Evolutionary conservation across 2,888 invertebrate genomes (phyloP), one percentile per base, ranked within the genome.

Genomic region (Alloplasta piceator): DNA sequence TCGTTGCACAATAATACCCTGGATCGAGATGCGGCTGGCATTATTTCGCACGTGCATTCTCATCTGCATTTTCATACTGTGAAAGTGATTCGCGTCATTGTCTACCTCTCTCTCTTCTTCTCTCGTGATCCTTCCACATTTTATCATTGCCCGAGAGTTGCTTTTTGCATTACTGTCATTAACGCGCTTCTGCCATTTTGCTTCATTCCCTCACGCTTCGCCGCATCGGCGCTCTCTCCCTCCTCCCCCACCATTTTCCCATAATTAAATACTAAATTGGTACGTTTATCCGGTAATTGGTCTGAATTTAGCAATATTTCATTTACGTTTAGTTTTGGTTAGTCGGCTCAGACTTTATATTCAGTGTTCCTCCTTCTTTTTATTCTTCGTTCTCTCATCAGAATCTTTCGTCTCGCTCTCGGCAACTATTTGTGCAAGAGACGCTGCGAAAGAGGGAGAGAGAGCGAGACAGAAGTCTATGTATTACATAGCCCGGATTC

Each of bases 251-350:
- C 4, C 6, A 16, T 52, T 3, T 50, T 77, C 50, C 43, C 87
- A 86, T 89, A 90, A 90, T 90, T 91, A 90, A 90, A 91, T 89
- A 88, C 85, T 86, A 90, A 89, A 91, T 89, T 89, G 88, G 85
- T 84, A 86, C 87, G 84, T 85, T 84, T 86, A 85, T 85, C 85
- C 84, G 78, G 86, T 86, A 88, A 89, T 87, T 89, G 88, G 84
- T 86, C 88, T 85, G 87, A 90, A 89, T 90, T 90, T 90, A 86
- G 89, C 88, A 91, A 90, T 90, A 86, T 88, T 89, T 89, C 87
- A 90, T 90, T 89, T 87, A 84, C 79, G 80, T 83, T 85, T 78
- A 82, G 71, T 75, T 82, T 75, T 82, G 67, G 81, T 82, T 82
- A 56, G 55, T 55, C 41, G 36, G 36, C 38, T 10, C n/a, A 43